Base-by-base conservation (phyloP, 2,888 invertebrate species). In the Mactromeris polynyma region DNA sequence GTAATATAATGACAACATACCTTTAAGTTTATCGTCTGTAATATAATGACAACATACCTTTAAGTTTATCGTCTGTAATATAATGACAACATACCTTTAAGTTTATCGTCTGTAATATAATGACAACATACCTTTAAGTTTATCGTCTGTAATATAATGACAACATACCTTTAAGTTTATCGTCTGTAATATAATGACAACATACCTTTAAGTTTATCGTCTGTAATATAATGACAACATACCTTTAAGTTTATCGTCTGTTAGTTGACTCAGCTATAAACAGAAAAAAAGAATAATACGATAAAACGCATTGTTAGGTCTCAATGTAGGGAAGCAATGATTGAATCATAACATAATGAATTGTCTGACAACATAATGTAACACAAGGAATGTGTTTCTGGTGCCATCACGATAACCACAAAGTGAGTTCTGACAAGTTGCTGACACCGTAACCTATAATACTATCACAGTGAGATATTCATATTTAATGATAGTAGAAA, bases 221-320 rank as follows among this genome's bases (percentile, higher is more conserved):
- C n/a, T n/a, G n/a, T n/a, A n/a, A n/a, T n/a, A 46, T 11, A 46
- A 46, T 46, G 46, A 46, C 2, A 46, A 69, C 64, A 83, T 91
- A 93, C 93, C 93, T 86, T 84, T 89, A 21, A 93, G 89, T 81
- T 93, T 93, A 73, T 92, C 93, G 33, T 93, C 93, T 69, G 92
- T 93, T 58, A 93, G 81, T 90, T 93, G 92, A 80, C 92, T 92
- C 2, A 93, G 82, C 93, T 93, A 88, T 40, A 92, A 92, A 83
- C 80, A 21, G 81, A 89, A 82, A 69, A 46, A 82, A 36, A 73
- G 26, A 4, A 46, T 17, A 46, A 3, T 46, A 46, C 46, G 33
- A 73, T 73, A 73, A 73, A 73, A 73, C 19, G 26, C 19, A 11
- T 31, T 19, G 17, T n/a, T 21, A 26, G 26, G 2, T 58, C 26